These are phyloP conservation scores for Myodes glareolus DNA, from an alignment of 2,113 vertebrate species.

Conservation along the genomic window DNA sequence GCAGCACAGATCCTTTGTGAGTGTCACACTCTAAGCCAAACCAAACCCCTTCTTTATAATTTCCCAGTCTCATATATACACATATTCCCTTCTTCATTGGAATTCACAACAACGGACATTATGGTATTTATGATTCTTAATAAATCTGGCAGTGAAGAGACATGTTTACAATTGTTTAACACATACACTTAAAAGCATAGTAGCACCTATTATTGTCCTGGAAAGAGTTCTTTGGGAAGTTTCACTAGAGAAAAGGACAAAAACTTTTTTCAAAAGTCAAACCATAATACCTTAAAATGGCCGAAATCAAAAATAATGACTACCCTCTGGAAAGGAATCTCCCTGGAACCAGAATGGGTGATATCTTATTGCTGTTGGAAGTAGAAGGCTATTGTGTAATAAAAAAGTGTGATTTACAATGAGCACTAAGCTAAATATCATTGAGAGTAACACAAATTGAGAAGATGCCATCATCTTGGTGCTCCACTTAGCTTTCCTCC, in stretches of 20 bases:
- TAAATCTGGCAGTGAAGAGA: constrained; percentile 30
- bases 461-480: background rate
- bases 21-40: background rate
- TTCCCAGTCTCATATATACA: background rate
- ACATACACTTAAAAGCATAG: constrained; percentile 14
- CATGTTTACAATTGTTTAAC: background rate
- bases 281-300: background rate
- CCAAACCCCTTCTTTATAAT: background rate
- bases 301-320: constrained; percentile 36
- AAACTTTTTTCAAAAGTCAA: constrained; percentile 9
- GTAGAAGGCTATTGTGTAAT: background rate
- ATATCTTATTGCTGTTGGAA: constrained; percentile 18
- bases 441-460: constrained; percentile 15
- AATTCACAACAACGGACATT: background rate
- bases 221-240: constrained; percentile 22
- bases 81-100: background rate
- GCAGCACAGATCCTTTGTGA: background rate
- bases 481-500: constrained; percentile 9
- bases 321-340: constrained; percentile 39
- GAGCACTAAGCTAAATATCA: constrained; percentile 39
- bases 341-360: constrained; percentile 1
- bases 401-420: constrained; percentile 22
- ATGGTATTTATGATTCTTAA: background rate
- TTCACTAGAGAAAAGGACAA: constrained; percentile 20
- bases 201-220: background rate